phyloP scores from a whole-genome alignment of 2,888 invertebrate genomes.

The Parnassius smintheus region DNA sequence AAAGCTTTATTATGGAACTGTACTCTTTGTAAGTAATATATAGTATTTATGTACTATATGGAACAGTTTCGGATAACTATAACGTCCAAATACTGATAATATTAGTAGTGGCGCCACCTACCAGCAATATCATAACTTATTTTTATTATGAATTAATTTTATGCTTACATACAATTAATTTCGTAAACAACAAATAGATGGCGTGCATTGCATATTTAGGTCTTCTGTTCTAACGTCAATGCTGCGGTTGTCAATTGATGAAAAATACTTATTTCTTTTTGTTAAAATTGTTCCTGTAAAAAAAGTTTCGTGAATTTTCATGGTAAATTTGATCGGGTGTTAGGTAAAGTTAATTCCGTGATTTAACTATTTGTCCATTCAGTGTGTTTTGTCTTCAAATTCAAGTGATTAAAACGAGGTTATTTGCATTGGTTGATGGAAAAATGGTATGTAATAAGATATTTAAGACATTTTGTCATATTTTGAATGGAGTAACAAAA shows the following conservation, averaged over 20 bases:
- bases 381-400: conserved; percentile 8
- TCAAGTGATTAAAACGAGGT: conserved; percentile 12
- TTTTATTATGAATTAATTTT: not conserved
- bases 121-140: too few relatives aligned
- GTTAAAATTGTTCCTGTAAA: conserved; percentile 32
- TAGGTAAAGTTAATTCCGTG: not conserved
- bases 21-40: too few relatives aligned
- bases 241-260: conserved; percentile 33
- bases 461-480: conserved; percentile 14
- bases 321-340: not conserved
- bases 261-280: conserved; percentile 49
- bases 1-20: too few relatives aligned
- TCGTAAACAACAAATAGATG: conserved; percentile 45
- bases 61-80: too few relatives aligned
- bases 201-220: conserved; percentile 37
- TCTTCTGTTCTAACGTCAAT: conserved; percentile 37
- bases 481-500: conserved; percentile 8
- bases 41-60: too few relatives aligned
- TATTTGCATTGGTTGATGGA: conserved; percentile 17
- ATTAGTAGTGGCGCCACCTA: too few relatives aligned
- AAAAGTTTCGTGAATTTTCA: not conserved
- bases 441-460: conserved; percentile 18
- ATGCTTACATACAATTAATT: not conserved
- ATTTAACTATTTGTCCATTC: conserved; percentile 25
- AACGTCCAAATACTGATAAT: too few relatives aligned